These are phyloP conservation scores for Lasioglossum albipes DNA, from an alignment of 1,140 invertebrate genomes.

Conservation along the genomic window DNA sequence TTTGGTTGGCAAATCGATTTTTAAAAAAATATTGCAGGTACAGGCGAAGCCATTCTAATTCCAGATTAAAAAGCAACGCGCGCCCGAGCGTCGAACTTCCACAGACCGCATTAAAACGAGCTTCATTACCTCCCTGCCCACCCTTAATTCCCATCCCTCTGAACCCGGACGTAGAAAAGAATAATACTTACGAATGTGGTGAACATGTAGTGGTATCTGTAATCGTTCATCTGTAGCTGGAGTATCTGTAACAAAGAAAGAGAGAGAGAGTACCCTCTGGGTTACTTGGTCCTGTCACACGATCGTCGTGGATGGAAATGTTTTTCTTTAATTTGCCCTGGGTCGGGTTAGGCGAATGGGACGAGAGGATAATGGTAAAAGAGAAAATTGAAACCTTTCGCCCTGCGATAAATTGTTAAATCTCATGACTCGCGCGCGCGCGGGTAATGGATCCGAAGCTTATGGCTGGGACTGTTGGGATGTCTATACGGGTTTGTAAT, in stretches of 20 bases:
- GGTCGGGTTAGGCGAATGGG: neutral
- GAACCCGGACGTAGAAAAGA: neutral
- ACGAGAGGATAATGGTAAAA: neutral
- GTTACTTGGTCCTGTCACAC: conserved; percentile 27
- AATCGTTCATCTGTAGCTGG: conserved; percentile 96
- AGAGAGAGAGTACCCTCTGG: conserved; percentile 47
- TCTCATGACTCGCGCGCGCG: too few relatives aligned
- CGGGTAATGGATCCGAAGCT: neutral
- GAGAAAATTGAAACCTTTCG: neutral
- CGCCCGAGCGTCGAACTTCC: conserved; percentile 13
- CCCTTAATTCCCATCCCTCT: conserved; percentile 28
- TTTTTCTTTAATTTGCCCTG: neutral
- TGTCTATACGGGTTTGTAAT: too few relatives aligned
- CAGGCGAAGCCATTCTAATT: too few relatives aligned
- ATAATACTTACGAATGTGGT: conserved; percentile 92
- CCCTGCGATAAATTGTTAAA: neutral
- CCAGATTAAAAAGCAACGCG: neutral
- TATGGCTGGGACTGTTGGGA: neutral
- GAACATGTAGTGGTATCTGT: conserved; percentile 95
- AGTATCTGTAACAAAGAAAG: conserved; percentile 87
- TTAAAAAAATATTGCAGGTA: too few relatives aligned
- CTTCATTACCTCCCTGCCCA: neutral
- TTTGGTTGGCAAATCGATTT: too few relatives aligned
- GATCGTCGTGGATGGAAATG: neutral
- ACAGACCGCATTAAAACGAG: neutral